Base-by-base conservation (phyloP, 2,113 vertebrate species). In the Noctilio leporinus region DNA sequence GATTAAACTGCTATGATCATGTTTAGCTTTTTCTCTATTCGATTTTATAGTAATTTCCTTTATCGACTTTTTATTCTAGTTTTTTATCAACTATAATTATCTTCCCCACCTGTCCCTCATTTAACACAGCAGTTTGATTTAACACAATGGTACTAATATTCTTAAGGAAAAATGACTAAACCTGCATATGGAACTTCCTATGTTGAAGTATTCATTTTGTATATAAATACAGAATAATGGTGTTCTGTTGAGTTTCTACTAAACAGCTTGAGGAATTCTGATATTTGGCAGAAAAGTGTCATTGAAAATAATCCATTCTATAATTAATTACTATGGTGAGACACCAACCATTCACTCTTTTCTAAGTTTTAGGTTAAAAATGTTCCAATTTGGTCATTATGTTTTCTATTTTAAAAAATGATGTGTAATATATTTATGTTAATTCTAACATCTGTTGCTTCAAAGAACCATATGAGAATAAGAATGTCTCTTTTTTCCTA, bases 401-500 rank as follows among this genome's bases (percentile, higher is more conserved):
- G 7, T 26, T 78, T 87, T 92, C 47, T 82, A 53, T 57, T 78
- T 89, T 88, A 14, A 77, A 93, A 81, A 51, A 16, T 86, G n/a
- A 7, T 69, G 10, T 76, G 17, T 5, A 92, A 33, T 38, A 14
- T 38, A n/a, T 85, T 65, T 70, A 65, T 69, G 33, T 62, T 88
- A 94, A 91, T 86, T 93, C 17, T 49, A 95, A 67, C 28, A 85
- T 77, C 38, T 70, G 9, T 64, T 62, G 77, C 57, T 91, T 94
- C 11, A 73, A 85, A 88, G 30, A 59, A 55, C 0, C 14, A 35
- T 51, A 78, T 43, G 77, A 95, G 93, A 76, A 83, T 53, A 91
- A 87, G n/a, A 89, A 53, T n/a, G 7, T 85, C 19, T 81, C 5
- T 89, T 94, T 72, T 83, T 53, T 40, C 47, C 51, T 40, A 1